Evolutionary conservation across 2,888 invertebrate species (phyloP).

Genomic region (Leucophora obtusa): DNA sequence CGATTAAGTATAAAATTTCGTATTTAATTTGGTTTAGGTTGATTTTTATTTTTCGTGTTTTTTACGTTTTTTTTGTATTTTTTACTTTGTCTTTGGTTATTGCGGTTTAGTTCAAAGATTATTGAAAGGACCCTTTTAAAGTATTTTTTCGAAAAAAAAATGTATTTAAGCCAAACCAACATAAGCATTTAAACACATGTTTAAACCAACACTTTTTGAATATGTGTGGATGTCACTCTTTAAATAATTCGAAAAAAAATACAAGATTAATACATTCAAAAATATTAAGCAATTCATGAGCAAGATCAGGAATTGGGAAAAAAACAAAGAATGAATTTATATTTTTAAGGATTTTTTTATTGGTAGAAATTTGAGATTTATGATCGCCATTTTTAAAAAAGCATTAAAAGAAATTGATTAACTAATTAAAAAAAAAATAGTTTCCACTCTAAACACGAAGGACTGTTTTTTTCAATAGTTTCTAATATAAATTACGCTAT

Average conservation of each 20-base stretch:
- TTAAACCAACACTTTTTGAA: slow-evolving; percentile 1
- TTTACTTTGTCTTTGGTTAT: slow-evolving; percentile 2
- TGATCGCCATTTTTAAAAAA: slow-evolving; percentile 24
- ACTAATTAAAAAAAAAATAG: slow-evolving; percentile 34
- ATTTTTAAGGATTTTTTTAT: slow-evolving; percentile 4
- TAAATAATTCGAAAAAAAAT: not conserved
- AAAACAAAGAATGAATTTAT: not conserved
- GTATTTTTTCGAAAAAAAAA: not conserved
- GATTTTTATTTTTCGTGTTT: not conserved
- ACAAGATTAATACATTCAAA: slow-evolving; percentile 53
- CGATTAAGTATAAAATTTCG: slow-evolving; percentile 65
- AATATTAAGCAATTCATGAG: slow-evolving; percentile 12
- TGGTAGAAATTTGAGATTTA: slow-evolving; percentile 40
- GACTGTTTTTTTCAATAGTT: too few relatives aligned
- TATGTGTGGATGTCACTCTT: slow-evolving; percentile 16
- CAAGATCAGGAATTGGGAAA: slow-evolving; percentile 23
- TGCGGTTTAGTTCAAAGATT: slow-evolving; percentile 61
- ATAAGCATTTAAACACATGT: slow-evolving; percentile 26
- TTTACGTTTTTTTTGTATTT: slow-evolving; percentile 12
- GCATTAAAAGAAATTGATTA: slow-evolving; percentile 39
- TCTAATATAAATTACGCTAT: too few relatives aligned
- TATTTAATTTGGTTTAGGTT: slow-evolving; percentile 52
- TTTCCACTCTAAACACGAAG: slow-evolving; percentile 33
- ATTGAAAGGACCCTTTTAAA: slow-evolving; percentile 47
- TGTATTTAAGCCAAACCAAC: not conserved